These are phyloP conservation scores for Atrina japonica DNA, from an alignment of 2,888 invertebrate species.

Conservation along the genomic window DNA sequence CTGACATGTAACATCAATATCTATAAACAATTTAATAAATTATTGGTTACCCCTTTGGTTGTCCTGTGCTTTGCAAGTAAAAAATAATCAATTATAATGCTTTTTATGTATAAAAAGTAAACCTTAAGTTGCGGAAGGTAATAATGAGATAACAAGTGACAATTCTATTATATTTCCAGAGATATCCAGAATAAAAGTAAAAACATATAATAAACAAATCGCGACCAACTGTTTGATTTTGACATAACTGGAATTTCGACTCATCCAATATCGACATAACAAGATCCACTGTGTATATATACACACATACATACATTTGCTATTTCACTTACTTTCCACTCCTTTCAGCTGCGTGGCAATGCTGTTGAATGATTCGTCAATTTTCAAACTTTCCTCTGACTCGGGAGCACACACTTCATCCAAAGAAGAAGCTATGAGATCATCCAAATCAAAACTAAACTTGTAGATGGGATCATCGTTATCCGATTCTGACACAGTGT, in stretches of 20 bases:
- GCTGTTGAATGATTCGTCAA: conserved; percentile 8
- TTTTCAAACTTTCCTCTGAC: conserved; percentile 29
- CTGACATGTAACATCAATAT: too few relatives aligned
- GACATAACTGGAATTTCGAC: background rate
- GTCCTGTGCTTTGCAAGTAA: too few relatives aligned
- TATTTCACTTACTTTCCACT: conserved; percentile 56
- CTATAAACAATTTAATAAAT: background rate
- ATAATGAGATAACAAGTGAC: too few relatives aligned
- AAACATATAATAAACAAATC: too few relatives aligned
- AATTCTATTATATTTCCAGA: too few relatives aligned
- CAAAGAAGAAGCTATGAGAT: conserved; percentile 56
- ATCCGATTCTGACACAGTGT: conserved; percentile 18
- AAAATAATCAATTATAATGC: too few relatives aligned
- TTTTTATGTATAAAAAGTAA: too few relatives aligned
- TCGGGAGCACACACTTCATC: conserved; percentile 50
- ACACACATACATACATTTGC: background rate
- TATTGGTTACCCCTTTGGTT: background rate
- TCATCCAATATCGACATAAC: too few relatives aligned
- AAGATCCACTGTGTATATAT: too few relatives aligned
- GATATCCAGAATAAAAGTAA: too few relatives aligned
- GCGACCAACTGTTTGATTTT: too few relatives aligned
- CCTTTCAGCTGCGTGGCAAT: conserved; percentile 48
- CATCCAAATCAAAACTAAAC: conserved; percentile 55
- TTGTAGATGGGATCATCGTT: conserved; percentile 29
- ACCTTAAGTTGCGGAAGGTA: too few relatives aligned